phyloP scores from a whole-genome alignment of 1,140 invertebrate genomes.

The Anastatus disparis region DNA sequence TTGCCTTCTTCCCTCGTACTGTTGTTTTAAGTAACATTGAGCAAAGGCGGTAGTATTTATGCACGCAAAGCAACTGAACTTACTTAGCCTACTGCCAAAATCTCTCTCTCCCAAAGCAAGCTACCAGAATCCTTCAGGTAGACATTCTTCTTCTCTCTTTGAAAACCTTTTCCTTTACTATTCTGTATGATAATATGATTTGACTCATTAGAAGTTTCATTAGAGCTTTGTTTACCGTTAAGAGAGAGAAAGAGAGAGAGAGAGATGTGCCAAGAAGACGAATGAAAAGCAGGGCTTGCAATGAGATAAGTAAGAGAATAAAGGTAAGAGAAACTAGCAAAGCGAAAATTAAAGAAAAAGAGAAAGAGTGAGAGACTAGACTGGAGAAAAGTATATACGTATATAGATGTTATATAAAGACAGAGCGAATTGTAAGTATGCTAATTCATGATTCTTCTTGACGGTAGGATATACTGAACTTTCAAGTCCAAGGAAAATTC shows the following conservation, averaged over 20 bases:
- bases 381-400: too few species aligned
- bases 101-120: constrained; percentile 4
- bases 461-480: too few species aligned
- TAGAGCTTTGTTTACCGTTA: constrained; percentile 55
- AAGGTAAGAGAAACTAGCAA: too few species aligned
- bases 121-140: too few species aligned
- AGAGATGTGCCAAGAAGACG: constrained; percentile 7
- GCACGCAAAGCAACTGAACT: constrained; percentile 57
- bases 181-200: constrained; percentile 59
- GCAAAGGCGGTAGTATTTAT: constrained; percentile 56
- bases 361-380: too few species aligned
- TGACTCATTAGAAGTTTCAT: constrained; percentile 60
- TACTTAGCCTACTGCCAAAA: constrained; percentile 44
- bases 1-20: constrained; percentile 14
- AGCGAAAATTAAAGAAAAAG: too few species aligned
- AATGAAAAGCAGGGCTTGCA: constrained; percentile 7
- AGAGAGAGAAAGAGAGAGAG: constrained; percentile 15
- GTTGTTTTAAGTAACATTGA: constrained; percentile 55
- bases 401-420: too few species aligned
- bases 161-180: background rate
- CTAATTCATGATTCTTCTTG: too few species aligned
- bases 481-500: too few species aligned
- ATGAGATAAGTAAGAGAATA: too few species aligned
- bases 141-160: too few species aligned
- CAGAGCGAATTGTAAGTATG: too few species aligned